These are phyloP conservation scores for Drosophila anomalata DNA, from an alignment of 2,888 invertebrate genomes.

Conservation along the genomic window DNA sequence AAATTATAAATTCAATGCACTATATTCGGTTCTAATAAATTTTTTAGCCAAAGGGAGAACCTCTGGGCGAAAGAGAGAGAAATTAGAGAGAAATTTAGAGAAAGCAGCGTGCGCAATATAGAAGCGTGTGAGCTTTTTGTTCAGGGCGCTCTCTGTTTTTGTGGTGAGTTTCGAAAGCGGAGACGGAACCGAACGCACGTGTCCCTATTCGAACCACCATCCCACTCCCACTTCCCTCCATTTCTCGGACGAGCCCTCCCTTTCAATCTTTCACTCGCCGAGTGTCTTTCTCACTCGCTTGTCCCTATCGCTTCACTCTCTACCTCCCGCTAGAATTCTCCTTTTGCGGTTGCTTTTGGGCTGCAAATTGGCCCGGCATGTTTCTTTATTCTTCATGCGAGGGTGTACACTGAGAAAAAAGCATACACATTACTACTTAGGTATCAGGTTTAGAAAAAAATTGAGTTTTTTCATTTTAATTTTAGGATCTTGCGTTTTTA, in stretches of 20 bases:
- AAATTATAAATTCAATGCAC: neutral
- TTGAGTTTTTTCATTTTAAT: too few relatives aligned
- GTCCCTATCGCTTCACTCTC: neutral
- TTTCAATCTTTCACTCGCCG: neutral
- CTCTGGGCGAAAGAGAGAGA: conserved; percentile 5
- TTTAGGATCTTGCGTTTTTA: too few relatives aligned
- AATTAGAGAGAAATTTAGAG: conserved; percentile 12
- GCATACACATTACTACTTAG: too few relatives aligned
- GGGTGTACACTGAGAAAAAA: neutral
- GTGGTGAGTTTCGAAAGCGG: conserved; percentile 68
- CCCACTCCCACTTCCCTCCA: neutral
- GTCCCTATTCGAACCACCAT: conserved; percentile 65
- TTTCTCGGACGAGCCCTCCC: neutral
- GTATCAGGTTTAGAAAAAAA: too few relatives aligned
- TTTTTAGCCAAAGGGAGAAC: neutral
- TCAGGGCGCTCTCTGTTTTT: conserved; percentile 67
- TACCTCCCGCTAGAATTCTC: conserved; percentile 11
- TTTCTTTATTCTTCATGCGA: conserved; percentile 32
- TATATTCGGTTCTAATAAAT: neutral
- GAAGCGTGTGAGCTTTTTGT: conserved; percentile 34
- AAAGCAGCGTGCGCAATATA: conserved; percentile 47
- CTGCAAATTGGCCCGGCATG: conserved; percentile 50
- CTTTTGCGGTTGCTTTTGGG: conserved; percentile 31
- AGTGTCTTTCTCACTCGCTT: neutral
- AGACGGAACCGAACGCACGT: conserved; percentile 54